Evolutionary conservation across 2,113 vertebrate species (phyloP), one percentile per base, ranked within the genome.

Genomic region (Rissa tridactyla): DNA sequence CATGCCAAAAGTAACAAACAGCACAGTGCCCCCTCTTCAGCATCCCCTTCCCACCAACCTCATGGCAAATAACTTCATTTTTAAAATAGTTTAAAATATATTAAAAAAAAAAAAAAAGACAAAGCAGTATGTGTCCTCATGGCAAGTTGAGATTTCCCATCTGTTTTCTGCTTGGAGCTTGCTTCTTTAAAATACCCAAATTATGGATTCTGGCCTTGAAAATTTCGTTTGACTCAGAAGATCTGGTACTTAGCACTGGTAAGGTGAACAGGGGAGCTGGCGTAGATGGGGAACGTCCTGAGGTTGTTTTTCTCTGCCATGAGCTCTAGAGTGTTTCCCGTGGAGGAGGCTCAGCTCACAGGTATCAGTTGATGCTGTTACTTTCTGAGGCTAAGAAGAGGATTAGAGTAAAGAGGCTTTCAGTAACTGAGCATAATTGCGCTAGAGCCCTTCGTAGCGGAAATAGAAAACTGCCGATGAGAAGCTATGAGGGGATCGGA

Each of bases 321-420:
- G 62, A 71, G 15, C 44, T 85, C 29, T 30, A 20, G 54, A 61
- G 55, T 46, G 26, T 86, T 95, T 94, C 80, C 47, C 26, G 2
- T 44, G 34, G 21, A 49, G 54, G 70, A 91, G 75, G 42, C 64
- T 96, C 64, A 95, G 87, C 77, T 92, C 84, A 58, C 84, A 90
- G 91, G 91, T 96, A 87, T 96, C 93, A 71, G 64, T 96, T 77
- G 91, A 91, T 96, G 94, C 84, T 81, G 91, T 94, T 97, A n/a
- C 70, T 96, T 95, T 94, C 78, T 90, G 87, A 92, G 69, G 84
- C 89, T 91, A 42, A 94, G 91, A 95, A 57, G 94, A 96, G 94
- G 96, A 96, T 97, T 97, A 97, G 94, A 91, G 75, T 82, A 97
- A 97, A 97, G 94, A 97, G 89, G 97, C 92, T 97, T 97, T 96